phyloP scores from a whole-genome alignment of 2,113 vertebrate species.

The Deroptyus accipitrinus region DNA sequence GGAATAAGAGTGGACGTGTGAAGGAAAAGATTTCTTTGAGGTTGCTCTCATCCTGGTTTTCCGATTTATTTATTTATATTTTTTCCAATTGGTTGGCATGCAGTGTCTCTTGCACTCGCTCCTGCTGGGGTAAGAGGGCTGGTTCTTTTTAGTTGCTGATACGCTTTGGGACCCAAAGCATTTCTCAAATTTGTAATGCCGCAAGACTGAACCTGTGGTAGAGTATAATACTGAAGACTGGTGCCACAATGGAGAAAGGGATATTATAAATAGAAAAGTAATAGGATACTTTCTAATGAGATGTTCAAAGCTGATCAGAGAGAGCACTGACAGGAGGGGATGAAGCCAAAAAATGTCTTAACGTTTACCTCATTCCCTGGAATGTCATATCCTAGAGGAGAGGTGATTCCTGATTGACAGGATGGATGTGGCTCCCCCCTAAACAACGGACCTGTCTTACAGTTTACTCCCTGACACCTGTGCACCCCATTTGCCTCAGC shows the following conservation, averaged over 20 bases:
- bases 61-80: background rate
- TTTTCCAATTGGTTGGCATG: background rate
- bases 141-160: background rate
- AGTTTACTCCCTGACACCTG: background rate
- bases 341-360: background rate
- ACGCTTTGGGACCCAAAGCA: background rate
- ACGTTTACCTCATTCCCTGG: background rate
- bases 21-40: background rate
- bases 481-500: background rate
- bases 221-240: background rate
- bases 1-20: background rate
- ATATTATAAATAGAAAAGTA: conserved; percentile 1
- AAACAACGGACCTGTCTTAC: conserved; percentile 2
- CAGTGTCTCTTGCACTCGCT: background rate
- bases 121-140: background rate
- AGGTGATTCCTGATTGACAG: background rate
- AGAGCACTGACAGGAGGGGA: background rate
- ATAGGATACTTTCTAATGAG: background rate
- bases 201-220: background rate
- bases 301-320: background rate
- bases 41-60: background rate
- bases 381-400: background rate
- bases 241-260: background rate
- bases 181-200: background rate
- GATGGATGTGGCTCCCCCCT: background rate